A percentile compares a stretch with the other conserved stretches of the same genome.
Evolutionary conservation across 1,140 invertebrate species (phyloP).

Genomic region (Pygmarrhopalites habei): DNA sequence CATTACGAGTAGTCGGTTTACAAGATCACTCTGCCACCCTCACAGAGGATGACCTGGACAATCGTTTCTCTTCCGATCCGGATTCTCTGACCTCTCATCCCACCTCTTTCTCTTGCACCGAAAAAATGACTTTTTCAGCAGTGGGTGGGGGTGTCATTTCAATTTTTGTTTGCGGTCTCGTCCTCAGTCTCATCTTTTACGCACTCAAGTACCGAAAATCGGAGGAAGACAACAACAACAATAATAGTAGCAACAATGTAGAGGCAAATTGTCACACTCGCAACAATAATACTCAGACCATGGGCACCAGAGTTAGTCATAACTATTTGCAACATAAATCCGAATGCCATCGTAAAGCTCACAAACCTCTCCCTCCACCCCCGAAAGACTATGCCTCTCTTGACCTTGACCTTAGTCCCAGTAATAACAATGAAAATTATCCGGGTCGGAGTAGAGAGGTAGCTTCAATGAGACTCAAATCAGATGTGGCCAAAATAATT

Average conservation of each 20-base stretch:
- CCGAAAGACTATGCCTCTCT: background rate
- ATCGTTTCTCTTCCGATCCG: background rate
- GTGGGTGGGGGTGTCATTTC: constrained; percentile 18
- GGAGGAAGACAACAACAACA: background rate
- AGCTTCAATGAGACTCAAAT: too few relatives aligned
- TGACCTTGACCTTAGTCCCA: too few relatives aligned
- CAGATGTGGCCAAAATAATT: too few relatives aligned
- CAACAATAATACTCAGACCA: too few relatives aligned
- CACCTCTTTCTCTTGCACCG: constrained; percentile 16
- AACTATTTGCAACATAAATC: too few relatives aligned
- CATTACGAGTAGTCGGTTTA: constrained; percentile 33
- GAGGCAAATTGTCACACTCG: background rate
- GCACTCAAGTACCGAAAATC: background rate
- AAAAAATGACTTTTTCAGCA: constrained; percentile 31
- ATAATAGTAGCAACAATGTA: background rate
- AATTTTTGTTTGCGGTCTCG: constrained; percentile 19
- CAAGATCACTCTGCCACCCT: constrained; percentile 31
- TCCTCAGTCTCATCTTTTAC: constrained; percentile 13
- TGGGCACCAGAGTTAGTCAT: too few relatives aligned
- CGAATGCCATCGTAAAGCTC: too few relatives aligned
- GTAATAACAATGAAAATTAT: too few relatives aligned
- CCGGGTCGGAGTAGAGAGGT: too few relatives aligned
- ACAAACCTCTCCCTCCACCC: constrained; percentile 2
- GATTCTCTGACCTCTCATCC: background rate
- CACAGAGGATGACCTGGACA: constrained; percentile 23